phyloP scores from a whole-genome alignment of 2,113 vertebrate species.

The cattle (Bos taurus) region DNA sequence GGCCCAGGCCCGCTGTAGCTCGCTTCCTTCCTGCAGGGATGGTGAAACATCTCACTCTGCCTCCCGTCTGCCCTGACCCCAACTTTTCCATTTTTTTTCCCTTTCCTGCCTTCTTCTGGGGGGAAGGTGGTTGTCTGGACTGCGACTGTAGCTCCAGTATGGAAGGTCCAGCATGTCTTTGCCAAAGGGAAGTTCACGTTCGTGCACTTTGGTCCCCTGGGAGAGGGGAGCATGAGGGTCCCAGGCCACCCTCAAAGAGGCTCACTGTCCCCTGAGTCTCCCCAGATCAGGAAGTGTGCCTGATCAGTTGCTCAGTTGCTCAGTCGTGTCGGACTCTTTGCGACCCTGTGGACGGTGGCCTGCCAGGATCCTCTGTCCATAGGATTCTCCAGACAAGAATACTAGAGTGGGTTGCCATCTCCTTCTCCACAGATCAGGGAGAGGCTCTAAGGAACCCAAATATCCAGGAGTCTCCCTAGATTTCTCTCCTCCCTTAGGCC shows the following conservation, averaged over 20 bases:
- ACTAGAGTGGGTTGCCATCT: not conserved
- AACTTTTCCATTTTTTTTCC: not conserved
- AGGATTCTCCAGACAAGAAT: not conserved
- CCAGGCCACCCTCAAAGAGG: not conserved
- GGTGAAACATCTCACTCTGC: not conserved
- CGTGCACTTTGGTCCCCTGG: slow-evolving; percentile 78
- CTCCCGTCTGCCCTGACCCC: not conserved
- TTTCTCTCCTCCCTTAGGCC: not conserved
- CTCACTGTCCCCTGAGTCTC: not conserved
- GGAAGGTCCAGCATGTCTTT: slow-evolving; percentile 76
- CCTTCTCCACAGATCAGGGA: not conserved
- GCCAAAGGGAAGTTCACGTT: slow-evolving; percentile 81
- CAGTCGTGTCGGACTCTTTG: not conserved
- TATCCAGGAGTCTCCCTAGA: not conserved
- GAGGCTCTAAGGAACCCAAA: not conserved
- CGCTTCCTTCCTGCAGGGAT: slow-evolving; percentile 31
- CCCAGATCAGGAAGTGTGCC: not conserved
- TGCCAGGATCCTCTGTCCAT: not conserved
- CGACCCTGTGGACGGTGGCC: not conserved
- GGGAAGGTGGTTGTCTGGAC: slow-evolving; percentile 78
- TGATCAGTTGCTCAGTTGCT: not conserved
- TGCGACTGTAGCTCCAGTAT: slow-evolving; percentile 75
- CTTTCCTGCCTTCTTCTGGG: slow-evolving; percentile 61
- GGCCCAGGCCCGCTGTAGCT: not conserved
- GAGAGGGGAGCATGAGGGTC: slow-evolving; percentile 57